Base-by-base conservation (phyloP, 2,797 vertebrate genomes). In the Agapornis canus region DNA sequence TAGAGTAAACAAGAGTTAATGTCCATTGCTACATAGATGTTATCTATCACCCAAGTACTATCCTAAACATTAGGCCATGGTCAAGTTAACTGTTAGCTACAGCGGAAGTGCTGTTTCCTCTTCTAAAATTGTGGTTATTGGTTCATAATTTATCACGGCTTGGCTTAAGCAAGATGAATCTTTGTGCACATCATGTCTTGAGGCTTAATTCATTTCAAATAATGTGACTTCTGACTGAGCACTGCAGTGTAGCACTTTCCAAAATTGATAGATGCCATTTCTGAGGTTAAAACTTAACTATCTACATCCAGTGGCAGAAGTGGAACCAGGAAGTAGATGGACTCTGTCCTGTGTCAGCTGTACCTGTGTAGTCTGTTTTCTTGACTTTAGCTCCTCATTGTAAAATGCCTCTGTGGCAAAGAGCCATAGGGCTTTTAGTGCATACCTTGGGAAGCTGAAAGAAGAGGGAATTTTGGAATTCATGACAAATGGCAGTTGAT, bases 21-120 rank as follows among this genome's bases (percentile, higher is more conserved):
- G 4, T 59, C 27, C 0, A 0, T 47, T 82, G 17, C 56, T 94
- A 56, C 84, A 37, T 10, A 32, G 47, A 6, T 0, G 1, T 83
- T 57, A 37, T 32, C 19, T 17, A 18, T 75, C 19, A 35, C 11
- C 8, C 23, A 23, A 11, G 22, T 27, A 57, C 52, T 14, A 18
- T 54, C 21, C 35, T 39, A 29, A 52, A 43, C 31, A 21, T 4
- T 48, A 75, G n/a, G 22, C 22, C 11, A 3, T 43, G 54, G 49
- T 72, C 37, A 52, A 6, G 27, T 52, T 35, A 39, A 52, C 22
- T 49, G 35, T 45, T 75, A 68, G 39, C 82, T 92, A 11, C 45
- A 78, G 45, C 59, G 31, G 15, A 9, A 40, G 25, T 48, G 47
- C 64, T 73, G 7, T 68, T 75, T 91, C 26, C 45, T 76, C 16